phyloP scores from a whole-genome alignment of 2,888 invertebrate species.

The Morinoia aosen region DNA sequence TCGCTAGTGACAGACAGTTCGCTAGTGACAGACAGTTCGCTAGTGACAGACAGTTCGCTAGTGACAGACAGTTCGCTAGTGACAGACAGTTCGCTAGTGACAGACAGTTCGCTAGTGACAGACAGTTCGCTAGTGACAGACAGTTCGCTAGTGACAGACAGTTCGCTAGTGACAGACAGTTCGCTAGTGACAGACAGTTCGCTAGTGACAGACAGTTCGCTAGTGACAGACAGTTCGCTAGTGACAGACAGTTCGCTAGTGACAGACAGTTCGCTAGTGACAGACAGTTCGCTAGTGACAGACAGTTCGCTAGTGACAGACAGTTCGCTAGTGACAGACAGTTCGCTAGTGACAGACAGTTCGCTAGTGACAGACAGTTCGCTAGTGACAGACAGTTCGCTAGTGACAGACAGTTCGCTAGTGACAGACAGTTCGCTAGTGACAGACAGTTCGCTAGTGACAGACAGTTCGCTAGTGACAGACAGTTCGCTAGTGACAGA shows the following conservation, averaged over 20 bases:
- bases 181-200: constrained; percentile 71
- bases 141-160: constrained; percentile 72
- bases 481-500: no score
- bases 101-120: no score
- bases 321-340: no score
- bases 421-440: constrained; percentile 66
- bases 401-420: constrained; percentile 72
- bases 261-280: no score
- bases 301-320: constrained; percentile 73
- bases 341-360: constrained; percentile 69
- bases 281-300: not conserved
- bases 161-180: no score
- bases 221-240: no score
- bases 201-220: constrained; percentile 70
- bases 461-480: constrained; percentile 73
- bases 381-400: no score
- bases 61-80: no score
- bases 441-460: not conserved
- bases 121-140: constrained; percentile 67
- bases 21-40: constrained; percentile 72
- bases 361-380: constrained; percentile 71
- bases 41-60: constrained; percentile 69
- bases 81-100: constrained; percentile 73
- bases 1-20: no score
- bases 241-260: constrained; percentile 73